phyloP scores from a whole-genome alignment of 2,888 invertebrate species.

The Keiferia lycopersicella region DNA sequence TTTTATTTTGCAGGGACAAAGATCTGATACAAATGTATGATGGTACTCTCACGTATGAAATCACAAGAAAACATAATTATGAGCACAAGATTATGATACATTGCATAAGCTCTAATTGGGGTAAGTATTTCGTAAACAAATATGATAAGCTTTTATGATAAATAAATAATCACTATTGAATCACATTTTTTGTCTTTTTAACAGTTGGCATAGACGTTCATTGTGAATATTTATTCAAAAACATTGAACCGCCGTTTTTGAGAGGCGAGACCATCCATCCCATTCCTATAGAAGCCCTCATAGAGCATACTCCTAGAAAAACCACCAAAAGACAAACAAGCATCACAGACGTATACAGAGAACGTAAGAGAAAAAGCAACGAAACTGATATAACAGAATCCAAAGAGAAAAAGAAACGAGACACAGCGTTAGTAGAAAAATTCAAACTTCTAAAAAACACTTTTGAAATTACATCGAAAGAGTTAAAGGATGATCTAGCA shows the following conservation, averaged over 20 bases:
- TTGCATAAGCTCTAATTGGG: slow-evolving; percentile 82
- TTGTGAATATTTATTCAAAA: slow-evolving; percentile 59
- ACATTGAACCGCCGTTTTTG: slow-evolving; percentile 40
- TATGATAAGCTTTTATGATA: slow-evolving; percentile 1
- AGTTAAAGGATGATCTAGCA: slow-evolving; percentile 44
- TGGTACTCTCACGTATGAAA: slow-evolving; percentile 62
- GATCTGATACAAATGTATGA: slow-evolving; percentile 69
- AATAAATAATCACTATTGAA: neutral
- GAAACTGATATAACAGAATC: slow-evolving; percentile 44
- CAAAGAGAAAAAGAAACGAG: slow-evolving; percentile 67
- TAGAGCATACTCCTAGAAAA: slow-evolving; percentile 22
- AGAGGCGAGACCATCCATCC: slow-evolving; percentile 23
- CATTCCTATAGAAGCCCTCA: slow-evolving; percentile 13
- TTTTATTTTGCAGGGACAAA: slow-evolving; percentile 57
- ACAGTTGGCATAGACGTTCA: slow-evolving; percentile 78
- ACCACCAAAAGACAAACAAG: slow-evolving; percentile 43
- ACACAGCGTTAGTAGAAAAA: slow-evolving; percentile 54
- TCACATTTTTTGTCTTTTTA: neutral
- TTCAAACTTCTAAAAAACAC: slow-evolving; percentile 57
- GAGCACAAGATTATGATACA: slow-evolving; percentile 75
- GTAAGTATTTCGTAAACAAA: slow-evolving; percentile 62
- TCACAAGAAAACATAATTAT: slow-evolving; percentile 61
- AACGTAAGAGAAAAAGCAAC: slow-evolving; percentile 59
- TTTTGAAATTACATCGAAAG: slow-evolving; percentile 50
- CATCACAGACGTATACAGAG: slow-evolving; percentile 53